A percentile compares a stretch with the other conserved stretches of the same genome.
These are phyloP conservation scores for Leiothrix lutea DNA, from an alignment of 2,113 vertebrate species.

Conservation along the genomic window DNA sequence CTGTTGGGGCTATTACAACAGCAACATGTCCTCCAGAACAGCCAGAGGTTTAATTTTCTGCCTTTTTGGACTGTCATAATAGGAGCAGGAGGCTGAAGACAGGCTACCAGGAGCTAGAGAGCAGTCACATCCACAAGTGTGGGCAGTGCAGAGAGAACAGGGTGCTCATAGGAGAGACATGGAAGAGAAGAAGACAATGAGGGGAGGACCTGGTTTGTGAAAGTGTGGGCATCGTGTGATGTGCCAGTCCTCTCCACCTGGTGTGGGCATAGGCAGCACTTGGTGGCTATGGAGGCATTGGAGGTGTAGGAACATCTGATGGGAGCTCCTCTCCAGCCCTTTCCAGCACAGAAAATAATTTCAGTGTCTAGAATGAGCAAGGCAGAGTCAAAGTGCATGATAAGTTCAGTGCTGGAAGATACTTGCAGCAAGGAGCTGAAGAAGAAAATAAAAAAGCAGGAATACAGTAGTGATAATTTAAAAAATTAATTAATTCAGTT, in stretches of 20 bases:
- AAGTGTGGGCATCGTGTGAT: rapidly evolving
- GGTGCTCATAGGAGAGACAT: neutral
- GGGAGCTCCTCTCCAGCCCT: neutral
- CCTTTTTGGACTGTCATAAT: neutral
- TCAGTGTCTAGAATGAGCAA: neutral
- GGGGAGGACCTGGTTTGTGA: rapidly evolving
- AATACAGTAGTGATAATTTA: neutral
- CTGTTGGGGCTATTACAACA: neutral
- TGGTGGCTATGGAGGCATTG: rapidly evolving
- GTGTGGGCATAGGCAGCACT: rapidly evolving
- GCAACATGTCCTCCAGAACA: rapidly evolving
- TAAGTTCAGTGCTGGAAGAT: neutral
- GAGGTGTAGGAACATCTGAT: rapidly evolving
- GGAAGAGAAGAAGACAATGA: neutral
- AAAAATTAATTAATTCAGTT: neutral
- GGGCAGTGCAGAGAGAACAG: neutral
- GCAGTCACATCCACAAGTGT: rapidly evolving
- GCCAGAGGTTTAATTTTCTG: neutral
- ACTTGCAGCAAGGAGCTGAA: neutral
- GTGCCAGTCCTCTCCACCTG: neutral
- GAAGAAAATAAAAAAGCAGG: neutral
- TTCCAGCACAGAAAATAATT: neutral
- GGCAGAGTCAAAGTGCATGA: neutral
- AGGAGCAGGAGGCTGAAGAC: neutral
- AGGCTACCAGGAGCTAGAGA: neutral